phyloP scores from a whole-genome alignment of 2,888 invertebrate genomes.

The Halocaridina rubra region DNA sequence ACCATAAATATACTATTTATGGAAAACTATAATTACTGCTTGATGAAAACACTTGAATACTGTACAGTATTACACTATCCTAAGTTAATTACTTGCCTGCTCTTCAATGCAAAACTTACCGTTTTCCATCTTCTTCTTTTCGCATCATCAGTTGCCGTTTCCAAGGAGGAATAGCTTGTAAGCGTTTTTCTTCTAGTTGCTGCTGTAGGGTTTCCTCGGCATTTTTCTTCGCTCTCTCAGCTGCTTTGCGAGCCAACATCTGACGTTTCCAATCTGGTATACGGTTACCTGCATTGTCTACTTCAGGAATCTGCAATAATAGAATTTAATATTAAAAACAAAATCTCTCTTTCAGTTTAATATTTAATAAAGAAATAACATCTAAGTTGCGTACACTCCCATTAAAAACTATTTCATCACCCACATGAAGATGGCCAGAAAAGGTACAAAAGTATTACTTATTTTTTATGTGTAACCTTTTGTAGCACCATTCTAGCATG shows the following conservation, averaged over 20 bases:
- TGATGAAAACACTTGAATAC: no score
- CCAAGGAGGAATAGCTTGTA: constrained; percentile 93
- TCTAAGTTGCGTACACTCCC: background rate
- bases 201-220: constrained; percentile 85
- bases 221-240: constrained; percentile 91
- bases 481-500: no score
- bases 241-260: constrained; percentile 93
- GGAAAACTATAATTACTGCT: no score
- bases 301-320: constrained; percentile 81
- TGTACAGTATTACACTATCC: no score
- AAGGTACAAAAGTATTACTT: no score
- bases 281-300: constrained; percentile 86
- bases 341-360: no score
- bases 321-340: background rate
- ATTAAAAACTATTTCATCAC: no score
- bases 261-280: constrained; percentile 96
- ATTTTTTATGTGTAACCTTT: no score
- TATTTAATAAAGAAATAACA: background rate
- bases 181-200: constrained; percentile 85
- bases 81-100: no score
- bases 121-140: constrained; percentile 75
- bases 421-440: no score
- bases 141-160: constrained; percentile 83
- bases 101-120: constrained; percentile 37
- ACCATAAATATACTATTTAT: no score